Base-by-base conservation (phyloP, 2,113 vertebrate genomes). In the Limnothrissa miodon region DNA sequence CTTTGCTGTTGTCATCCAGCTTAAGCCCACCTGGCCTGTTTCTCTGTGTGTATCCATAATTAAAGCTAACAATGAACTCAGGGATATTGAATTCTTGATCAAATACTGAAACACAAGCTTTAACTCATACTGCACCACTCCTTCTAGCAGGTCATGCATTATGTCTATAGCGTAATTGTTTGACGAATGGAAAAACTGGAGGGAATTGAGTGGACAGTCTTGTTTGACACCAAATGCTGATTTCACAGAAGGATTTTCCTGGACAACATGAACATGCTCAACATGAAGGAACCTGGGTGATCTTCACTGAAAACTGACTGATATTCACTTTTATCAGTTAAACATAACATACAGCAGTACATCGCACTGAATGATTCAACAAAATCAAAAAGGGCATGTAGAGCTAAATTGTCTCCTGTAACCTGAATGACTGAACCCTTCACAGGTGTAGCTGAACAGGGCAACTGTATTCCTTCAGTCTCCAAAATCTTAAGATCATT, bases 61-160 rank as follows among this genome's bases (percentile, higher is more conserved):
- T n/a, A n/a, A n/a, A n/a, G n/a, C n/a, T n/a, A n/a, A n/a, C n/a
- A n/a, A n/a, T n/a, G n/a, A n/a, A n/a, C n/a, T n/a, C n/a, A n/a
- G n/a, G n/a, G n/a, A n/a, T n/a, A 78, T 78, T 45, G 25, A 84
- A 44, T 83, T 45, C 25, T 62, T 82, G 4, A 85, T 42, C 33
- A 83, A 83, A 44, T 88, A 85, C 78, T 82, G 82, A 83, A 85
- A 85, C 17, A 83, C 1, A 86, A 83, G 80, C 21, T 82, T 85
- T 33, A 85, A 42, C 80, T 82, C 62, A n/a, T 59, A 81, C 25
- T 66, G 74, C 9, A 82, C 80, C n/a, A 85, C 85, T 33, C 82
- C 80, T 74, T 51, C 48, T 82, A 86, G 45, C 66, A 88, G n/a
- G 53, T 83, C 42, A 21, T 89, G 83, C 83, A 87, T 78, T 45